Conservation (phyloP, 2,888 invertebrate species). For the Ephialtes manifestator region DNA sequence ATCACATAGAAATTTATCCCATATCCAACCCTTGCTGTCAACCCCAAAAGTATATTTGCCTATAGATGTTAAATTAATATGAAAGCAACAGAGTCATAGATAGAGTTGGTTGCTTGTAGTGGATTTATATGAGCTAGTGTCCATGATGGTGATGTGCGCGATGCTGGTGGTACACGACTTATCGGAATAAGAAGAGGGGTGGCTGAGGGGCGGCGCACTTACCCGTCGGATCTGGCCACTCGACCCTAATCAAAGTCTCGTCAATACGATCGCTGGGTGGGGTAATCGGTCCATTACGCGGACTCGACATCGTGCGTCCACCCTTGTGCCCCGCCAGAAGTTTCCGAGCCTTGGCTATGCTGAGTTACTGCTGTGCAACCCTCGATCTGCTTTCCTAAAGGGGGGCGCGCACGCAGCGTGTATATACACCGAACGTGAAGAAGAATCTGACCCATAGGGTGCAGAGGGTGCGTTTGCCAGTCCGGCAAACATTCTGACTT, state of each 20-base stretch:
- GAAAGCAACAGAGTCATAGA: conserved; percentile 38
- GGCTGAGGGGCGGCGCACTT: conserved; percentile 73
- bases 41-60: conserved; percentile 25
- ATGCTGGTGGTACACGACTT: conserved; percentile 65
- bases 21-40: background rate
- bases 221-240: conserved; percentile 85
- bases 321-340: conserved; percentile 72
- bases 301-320: conserved; percentile 82
- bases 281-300: conserved; percentile 86
- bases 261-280: conserved; percentile 85
- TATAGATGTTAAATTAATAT: conserved; percentile 28
- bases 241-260: conserved; percentile 86
- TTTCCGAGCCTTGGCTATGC: background rate
- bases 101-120: background rate
- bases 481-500: conserved; percentile 66
- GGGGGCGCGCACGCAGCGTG: conserved; percentile 10
- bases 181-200: conserved; percentile 45
- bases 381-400: conserved; percentile 38
- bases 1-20: background rate
- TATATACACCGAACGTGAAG: conserved; percentile 53
- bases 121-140: conserved; percentile 38
- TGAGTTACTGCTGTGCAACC: conserved; percentile 25
- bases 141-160: conserved; percentile 16
- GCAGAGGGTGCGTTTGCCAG: conserved; percentile 21
- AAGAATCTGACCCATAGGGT: conserved; percentile 56